These are phyloP conservation scores for Passer montanus DNA, from an alignment of 2,113 vertebrate species.

Conservation along the genomic window DNA sequence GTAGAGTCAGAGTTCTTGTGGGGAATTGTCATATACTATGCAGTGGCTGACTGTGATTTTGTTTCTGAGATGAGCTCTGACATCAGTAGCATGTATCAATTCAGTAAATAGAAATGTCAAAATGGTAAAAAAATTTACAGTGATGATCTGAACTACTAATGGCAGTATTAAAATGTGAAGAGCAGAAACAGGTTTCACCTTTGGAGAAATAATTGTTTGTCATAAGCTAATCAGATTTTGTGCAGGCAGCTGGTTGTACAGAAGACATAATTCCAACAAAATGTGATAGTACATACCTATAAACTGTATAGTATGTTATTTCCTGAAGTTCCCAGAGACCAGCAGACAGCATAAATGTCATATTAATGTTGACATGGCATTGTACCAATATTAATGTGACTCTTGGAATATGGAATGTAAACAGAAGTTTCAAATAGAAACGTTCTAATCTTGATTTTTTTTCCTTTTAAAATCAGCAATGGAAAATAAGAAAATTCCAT, in stretches of 20 bases:
- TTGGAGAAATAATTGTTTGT: conserved; percentile 51
- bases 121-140: conserved; percentile 36
- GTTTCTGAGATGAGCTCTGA: conserved; percentile 55
- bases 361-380: conserved; percentile 66
- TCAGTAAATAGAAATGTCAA: conserved; percentile 60
- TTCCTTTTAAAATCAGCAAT: conserved; percentile 26
- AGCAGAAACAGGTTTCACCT: conserved; percentile 34
- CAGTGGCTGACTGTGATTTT: conserved; percentile 64
- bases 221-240: conserved; percentile 49
- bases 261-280: conserved; percentile 52
- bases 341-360: conserved; percentile 67
- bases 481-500: conserved; percentile 48
- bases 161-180: conserved; percentile 52
- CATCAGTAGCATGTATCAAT: conserved; percentile 53
- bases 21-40: conserved; percentile 65
- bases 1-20: conserved; percentile 59
- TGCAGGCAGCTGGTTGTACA: conserved; percentile 69
- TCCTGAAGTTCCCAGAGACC: conserved; percentile 59
- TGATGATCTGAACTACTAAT: conserved; percentile 66
- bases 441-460: conserved; percentile 43
- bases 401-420: conserved; percentile 66
- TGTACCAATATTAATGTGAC: conserved; percentile 67
- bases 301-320: conserved; percentile 46
- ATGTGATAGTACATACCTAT: conserved; percentile 26
- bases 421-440: conserved; percentile 65